phyloP scores from a whole-genome alignment of 2,113 vertebrate species.

The Aspiorhynchus laticeps region DNA sequence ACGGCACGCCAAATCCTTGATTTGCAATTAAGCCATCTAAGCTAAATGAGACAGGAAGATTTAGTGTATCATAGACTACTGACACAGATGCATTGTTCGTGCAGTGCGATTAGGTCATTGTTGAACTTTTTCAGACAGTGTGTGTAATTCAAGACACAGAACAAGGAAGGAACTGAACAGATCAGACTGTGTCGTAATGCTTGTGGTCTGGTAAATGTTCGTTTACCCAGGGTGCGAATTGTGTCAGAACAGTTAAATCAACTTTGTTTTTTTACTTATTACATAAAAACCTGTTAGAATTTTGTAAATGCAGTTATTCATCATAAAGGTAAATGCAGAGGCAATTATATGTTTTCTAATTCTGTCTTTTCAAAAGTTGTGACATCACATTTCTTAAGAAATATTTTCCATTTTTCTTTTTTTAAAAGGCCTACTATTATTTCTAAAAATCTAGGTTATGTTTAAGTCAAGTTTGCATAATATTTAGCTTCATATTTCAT shows the following conservation, averaged over 20 bases:
- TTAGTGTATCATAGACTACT: constrained; percentile 24
- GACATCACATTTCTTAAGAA: background rate
- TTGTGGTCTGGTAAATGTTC: constrained; percentile 17
- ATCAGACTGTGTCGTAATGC: constrained; percentile 19
- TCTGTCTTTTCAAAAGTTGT: too few species aligned
- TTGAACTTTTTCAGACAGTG: constrained; percentile 18
- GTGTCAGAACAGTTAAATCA: background rate
- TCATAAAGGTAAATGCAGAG: background rate
- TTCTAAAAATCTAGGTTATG: background rate
- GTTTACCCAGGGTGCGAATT: background rate
- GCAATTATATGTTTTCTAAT: background rate
- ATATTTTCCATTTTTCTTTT: background rate
- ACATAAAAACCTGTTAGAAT: background rate
- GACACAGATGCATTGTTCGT: constrained; percentile 23
- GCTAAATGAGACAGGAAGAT: constrained; percentile 35
- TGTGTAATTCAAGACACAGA: background rate
- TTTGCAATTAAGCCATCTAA: constrained; percentile 40
- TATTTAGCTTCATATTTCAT: background rate
- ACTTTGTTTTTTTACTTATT: background rate
- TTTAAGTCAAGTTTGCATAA: background rate
- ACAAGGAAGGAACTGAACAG: constrained; percentile 30
- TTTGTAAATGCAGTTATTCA: background rate
- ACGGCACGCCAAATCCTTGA: constrained; percentile 19
- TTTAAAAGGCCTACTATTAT: background rate
- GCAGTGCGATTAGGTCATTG: constrained; percentile 30